These are phyloP conservation scores for Dendrolimus houi DNA, from an alignment of 2,888 invertebrate genomes.

Conservation along the genomic window DNA sequence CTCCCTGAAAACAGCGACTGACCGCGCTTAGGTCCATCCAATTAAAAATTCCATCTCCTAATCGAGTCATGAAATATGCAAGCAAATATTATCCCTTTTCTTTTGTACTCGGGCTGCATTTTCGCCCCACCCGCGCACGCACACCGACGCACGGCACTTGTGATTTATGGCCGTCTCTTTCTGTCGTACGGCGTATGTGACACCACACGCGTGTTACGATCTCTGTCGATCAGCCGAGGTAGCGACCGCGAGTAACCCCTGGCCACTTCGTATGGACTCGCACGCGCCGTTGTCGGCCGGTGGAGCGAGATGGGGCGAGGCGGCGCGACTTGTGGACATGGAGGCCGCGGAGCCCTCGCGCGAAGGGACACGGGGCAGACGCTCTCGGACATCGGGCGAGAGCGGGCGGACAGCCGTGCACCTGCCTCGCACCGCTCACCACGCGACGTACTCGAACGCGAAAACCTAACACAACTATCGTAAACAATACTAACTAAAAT, in stretches of 20 bases:
- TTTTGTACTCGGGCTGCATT: conserved; percentile 71
- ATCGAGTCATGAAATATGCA: conserved; percentile 77
- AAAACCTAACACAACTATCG: conserved; percentile 37
- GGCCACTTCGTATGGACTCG: conserved; percentile 72
- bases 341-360: conserved; percentile 71
- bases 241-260: conserved; percentile 77
- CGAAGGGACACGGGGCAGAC: conserved; percentile 76
- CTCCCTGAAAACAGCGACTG: conserved; percentile 36
- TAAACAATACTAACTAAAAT: conserved; percentile 35
- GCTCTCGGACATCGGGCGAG: conserved; percentile 77
- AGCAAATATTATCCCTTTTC: conserved; percentile 77
- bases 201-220: conserved; percentile 37
- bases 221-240: conserved; percentile 65
- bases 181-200: conserved; percentile 33
- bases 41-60: conserved; percentile 76
- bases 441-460: conserved; percentile 64
- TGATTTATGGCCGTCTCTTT: conserved; percentile 56
- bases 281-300: conserved; percentile 72
- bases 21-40: conserved; percentile 66
- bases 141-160: conserved; percentile 70
- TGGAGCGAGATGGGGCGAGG: conserved; percentile 68
- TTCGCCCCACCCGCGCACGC: conserved; percentile 76
- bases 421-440: conserved; percentile 60
- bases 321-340: conserved; percentile 64
- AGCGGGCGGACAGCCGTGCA: conserved; percentile 73